Conservation (phyloP, 2,113 vertebrate species). For the Edolisoma coerulescens region DNA sequence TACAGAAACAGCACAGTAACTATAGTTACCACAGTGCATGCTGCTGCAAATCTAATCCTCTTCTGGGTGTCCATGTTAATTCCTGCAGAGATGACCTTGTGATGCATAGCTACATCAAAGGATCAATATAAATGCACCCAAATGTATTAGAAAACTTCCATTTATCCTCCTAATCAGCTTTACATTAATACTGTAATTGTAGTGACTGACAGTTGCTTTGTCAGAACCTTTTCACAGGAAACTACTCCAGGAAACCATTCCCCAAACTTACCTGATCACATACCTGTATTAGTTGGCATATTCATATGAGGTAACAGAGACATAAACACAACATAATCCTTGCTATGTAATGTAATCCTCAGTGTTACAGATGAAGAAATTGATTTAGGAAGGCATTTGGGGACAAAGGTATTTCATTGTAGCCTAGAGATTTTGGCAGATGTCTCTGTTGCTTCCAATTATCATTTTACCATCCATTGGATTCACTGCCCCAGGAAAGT, state of each 20-base stretch:
- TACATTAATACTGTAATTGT: not conserved
- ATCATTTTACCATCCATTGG: not conserved
- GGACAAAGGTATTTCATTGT: not conserved
- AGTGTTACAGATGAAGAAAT: not conserved
- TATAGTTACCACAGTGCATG: not conserved
- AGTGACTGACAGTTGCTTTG: not conserved
- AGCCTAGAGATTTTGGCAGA: not conserved
- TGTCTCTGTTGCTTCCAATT: not conserved
- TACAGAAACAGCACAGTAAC: not conserved
- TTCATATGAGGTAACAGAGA: not conserved
- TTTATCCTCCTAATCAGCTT: not conserved
- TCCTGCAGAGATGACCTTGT: not conserved
- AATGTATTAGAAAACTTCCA: not conserved
- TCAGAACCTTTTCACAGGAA: not conserved
- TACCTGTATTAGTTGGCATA: not conserved
- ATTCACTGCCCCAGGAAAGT: not conserved
- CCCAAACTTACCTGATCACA: not conserved
- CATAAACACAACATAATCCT: not conserved
- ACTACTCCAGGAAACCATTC: not conserved
- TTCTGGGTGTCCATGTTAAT: not conserved
- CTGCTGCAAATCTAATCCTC: not conserved
- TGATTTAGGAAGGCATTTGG: not conserved
- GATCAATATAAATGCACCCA: not conserved
- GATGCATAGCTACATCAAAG: not conserved
- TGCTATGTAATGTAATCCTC: not conserved